Percentiles rank a stretch among this genome's conserved stretches.
These are phyloP conservation scores for Macroglossus sobrinus DNA, from an alignment of 2,113 vertebrate genomes.

Conservation along the genomic window DNA sequence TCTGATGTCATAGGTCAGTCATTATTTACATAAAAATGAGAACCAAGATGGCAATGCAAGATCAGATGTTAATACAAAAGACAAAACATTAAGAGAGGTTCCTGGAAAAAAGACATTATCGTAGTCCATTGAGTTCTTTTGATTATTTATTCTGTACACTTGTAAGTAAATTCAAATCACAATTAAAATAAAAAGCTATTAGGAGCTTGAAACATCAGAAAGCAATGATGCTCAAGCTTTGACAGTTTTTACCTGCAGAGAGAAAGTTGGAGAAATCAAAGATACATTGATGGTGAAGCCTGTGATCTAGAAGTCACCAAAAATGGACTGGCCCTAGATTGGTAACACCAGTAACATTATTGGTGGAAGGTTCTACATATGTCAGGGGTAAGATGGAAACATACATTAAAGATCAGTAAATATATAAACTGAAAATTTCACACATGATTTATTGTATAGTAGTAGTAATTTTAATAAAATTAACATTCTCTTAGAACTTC, in stretches of 20 bases:
- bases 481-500: neutral
- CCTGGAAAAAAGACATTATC: slow-evolving; percentile 42
- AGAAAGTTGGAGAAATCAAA: neutral
- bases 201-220: neutral
- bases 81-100: slow-evolving; percentile 41
- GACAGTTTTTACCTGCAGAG: neutral
- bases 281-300: neutral
- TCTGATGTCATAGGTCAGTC: slow-evolving; percentile 48
- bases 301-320: neutral
- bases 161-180: neutral
- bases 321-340: neutral
- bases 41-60: slow-evolving; percentile 7
- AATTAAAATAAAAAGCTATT: slow-evolving; percentile 37
- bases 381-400: neutral
- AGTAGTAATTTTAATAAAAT: neutral
- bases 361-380: neutral
- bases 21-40: slow-evolving; percentile 55
- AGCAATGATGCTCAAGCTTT: neutral
- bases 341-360: neutral
- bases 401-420: neutral
- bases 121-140: slow-evolving; percentile 16
- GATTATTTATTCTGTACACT: slow-evolving; percentile 52
- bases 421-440: neutral
- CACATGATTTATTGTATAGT: neutral
- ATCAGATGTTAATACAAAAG: slow-evolving; percentile 42